phyloP scores from a whole-genome alignment of 2,888 invertebrate species.

The Lasioglossum marginatum region DNA sequence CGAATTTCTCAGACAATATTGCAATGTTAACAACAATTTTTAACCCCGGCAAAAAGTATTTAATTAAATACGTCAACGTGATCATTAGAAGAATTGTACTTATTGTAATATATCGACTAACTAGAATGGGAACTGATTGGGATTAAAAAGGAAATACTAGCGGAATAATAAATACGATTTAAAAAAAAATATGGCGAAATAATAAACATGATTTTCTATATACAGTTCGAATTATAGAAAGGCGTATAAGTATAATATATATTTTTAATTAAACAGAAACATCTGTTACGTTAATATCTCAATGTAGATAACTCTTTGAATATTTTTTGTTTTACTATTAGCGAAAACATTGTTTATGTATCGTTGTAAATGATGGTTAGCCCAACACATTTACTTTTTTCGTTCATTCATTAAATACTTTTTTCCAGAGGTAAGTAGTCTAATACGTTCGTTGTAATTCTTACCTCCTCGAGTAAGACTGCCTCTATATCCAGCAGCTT shows the following conservation, averaged over 20 bases:
- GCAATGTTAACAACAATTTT: not conserved
- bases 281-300: not conserved
- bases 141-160: not conserved
- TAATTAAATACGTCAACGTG: not conserved
- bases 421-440: not conserved
- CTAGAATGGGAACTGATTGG: not conserved
- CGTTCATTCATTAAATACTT: not conserved
- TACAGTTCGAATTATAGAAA: not conserved
- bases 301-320: not conserved
- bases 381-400: not conserved
- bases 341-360: not conserved
- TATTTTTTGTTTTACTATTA: not conserved
- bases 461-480: slow-evolving; percentile 3
- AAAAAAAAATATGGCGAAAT: not conserved
- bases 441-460: not conserved
- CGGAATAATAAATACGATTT: not conserved
- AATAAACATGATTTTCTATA: not conserved
- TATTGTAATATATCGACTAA: not conserved
- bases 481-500: not conserved
- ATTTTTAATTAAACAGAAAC: not conserved
- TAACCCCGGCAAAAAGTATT: not conserved
- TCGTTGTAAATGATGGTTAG: not conserved
- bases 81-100: not conserved
- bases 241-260: not conserved
- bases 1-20: not conserved